Evolutionary conservation across 2,797 vertebrate species (phyloP), one percentile per base, ranked within the genome.

Genomic region (Oreochromis grahami): DNA sequence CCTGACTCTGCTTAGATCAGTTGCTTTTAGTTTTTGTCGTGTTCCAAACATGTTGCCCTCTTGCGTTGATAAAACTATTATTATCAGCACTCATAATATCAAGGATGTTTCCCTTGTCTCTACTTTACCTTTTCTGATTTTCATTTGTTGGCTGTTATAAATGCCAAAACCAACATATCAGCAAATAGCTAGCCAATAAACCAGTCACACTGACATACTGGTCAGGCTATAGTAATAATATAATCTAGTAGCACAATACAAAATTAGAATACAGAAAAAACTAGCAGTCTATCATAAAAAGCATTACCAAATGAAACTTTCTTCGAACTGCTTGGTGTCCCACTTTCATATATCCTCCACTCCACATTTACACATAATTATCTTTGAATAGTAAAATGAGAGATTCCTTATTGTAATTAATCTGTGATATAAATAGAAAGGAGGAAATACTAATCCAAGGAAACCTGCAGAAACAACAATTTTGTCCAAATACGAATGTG

Each of bases 381-480:
- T 78, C 26, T 48, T 0, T 41, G 17, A 21, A 5, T n/a, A 24
- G 29, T 38, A 56, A 76, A 83, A 82, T 24, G 24, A 88, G 36
- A 17, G 70, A 53, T 81, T 68, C 1, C n/a, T 45, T 78, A 14
- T 80, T 82, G 77, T 24, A 52, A 79, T 77, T 81, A 34, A 3
- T 1, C 24, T 29, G 34, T 19, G 24, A 72, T 74, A 83, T 79
- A 84, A 50, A 52, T 10, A 11, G 63, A 51, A 56, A 77, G n/a
- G 24, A 87, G 7, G 79, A 17, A 85, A 80, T 77, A 79, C 50
- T 21, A 68, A 50, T 32, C 60, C 5, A 70, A 80, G 70, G 6
- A 6, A 79, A 77, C 26, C 29, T 29, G 70, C 79, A 79, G 50
- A 79, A 80, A 84, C 51, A 78, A 65, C 74, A 26, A 21, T 17